A percentile compares a stretch with the other conserved stretches of the same genome.
These are phyloP conservation scores for Cyclargus thomasi DNA, from an alignment of 1,140 invertebrate species.

Conservation along the genomic window DNA sequence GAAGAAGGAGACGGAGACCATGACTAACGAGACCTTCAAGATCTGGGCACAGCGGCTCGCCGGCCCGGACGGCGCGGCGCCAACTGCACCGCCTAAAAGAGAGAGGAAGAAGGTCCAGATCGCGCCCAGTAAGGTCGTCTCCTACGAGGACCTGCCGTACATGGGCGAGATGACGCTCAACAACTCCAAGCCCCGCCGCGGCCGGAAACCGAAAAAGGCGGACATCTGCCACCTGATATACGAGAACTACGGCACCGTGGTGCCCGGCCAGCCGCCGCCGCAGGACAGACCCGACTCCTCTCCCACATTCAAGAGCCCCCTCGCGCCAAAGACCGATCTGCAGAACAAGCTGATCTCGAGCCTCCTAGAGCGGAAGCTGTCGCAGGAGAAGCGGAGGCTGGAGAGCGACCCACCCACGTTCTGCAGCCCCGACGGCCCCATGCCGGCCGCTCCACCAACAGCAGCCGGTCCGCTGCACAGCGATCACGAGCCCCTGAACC, in stretches of 20 bases:
- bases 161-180: slow-evolving; percentile 94
- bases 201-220: slow-evolving; percentile 91
- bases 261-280: slow-evolving; percentile 81
- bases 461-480: slow-evolving; percentile 55
- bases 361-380: slow-evolving; percentile 80
- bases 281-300: slow-evolving; percentile 39
- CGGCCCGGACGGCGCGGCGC: slow-evolving; percentile 73
- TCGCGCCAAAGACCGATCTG: slow-evolving; percentile 75
- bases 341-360: slow-evolving; percentile 82
- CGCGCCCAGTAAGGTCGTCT: slow-evolving; percentile 76
- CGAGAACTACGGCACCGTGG: slow-evolving; percentile 91
- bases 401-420: slow-evolving; percentile 49
- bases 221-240: slow-evolving; percentile 94
- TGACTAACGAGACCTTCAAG: slow-evolving; percentile 79
- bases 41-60: slow-evolving; percentile 84
- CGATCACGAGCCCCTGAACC: slow-evolving; percentile 86
- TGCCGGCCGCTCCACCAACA: slow-evolving; percentile 52
- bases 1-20: slow-evolving; percentile 52
- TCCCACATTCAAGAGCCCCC: slow-evolving; percentile 33
- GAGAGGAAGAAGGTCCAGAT: slow-evolving; percentile 59
- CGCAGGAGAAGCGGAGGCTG: slow-evolving; percentile 76
- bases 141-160: slow-evolving; percentile 89
- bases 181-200: slow-evolving; percentile 87
- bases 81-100: slow-evolving; percentile 35
- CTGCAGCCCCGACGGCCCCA: slow-evolving; percentile 50